These are phyloP conservation scores for Griposia aprilina DNA, from an alignment of 2,888 invertebrate genomes.

Conservation along the genomic window DNA sequence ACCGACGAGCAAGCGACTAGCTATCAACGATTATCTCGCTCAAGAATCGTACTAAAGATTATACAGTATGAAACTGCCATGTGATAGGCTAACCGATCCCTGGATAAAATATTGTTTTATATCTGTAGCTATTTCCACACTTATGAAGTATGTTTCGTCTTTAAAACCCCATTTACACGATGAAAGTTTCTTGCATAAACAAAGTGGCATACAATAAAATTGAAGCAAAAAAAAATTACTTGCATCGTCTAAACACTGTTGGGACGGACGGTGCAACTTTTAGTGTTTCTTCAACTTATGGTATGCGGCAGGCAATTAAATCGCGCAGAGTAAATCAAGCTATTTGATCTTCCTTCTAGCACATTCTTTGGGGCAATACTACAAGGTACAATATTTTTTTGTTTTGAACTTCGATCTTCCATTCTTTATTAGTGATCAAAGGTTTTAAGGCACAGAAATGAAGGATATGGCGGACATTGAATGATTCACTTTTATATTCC, in stretches of 20 bases:
- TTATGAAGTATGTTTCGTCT: not conserved
- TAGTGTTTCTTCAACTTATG: not conserved
- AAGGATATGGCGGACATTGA: not conserved
- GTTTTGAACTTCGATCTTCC: not conserved
- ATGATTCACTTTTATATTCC: not conserved
- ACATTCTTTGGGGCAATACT: not conserved
- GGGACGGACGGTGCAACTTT: no score
- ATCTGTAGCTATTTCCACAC: not conserved
- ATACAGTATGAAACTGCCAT: not conserved
- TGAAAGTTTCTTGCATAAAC: not conserved
- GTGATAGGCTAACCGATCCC: not conserved
- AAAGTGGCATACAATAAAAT: not conserved
- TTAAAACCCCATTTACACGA: not conserved
- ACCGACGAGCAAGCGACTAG: no score
- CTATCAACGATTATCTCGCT: not conserved
- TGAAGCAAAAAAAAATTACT: not conserved
- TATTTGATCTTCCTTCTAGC: not conserved
- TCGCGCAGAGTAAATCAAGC: not conserved
- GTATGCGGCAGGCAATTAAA: not conserved
- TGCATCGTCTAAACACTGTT: not conserved
- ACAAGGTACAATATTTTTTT: not conserved
- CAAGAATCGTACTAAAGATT: not conserved
- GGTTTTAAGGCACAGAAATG: slow-evolving; percentile 7
- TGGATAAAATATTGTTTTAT: not conserved
- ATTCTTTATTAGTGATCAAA: not conserved